These are phyloP conservation scores for Epiblema foenella DNA, from an alignment of 2,888 invertebrate genomes.

Conservation along the genomic window DNA sequence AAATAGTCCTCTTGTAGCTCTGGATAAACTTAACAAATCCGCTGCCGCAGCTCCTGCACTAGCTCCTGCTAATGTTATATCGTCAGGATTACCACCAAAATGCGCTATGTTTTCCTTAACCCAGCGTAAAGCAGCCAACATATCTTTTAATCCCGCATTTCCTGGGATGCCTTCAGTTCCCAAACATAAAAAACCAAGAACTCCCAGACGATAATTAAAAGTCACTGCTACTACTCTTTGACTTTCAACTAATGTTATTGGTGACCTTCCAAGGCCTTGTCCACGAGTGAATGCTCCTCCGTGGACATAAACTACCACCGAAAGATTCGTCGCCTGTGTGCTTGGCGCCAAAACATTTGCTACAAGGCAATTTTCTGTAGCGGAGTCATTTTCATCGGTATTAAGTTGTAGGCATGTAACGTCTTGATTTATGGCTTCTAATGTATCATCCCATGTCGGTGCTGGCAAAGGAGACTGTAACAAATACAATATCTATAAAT, in stretches of 20 bases:
- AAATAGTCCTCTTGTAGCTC: constrained; percentile 13
- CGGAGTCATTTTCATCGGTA: constrained; percentile 28
- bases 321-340: constrained; percentile 10
- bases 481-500: too few relatives aligned
- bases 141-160: constrained; percentile 39
- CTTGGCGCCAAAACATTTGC: constrained; percentile 19
- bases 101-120: constrained; percentile 21
- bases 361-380: too few relatives aligned
- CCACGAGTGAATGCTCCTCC: constrained; percentile 5
- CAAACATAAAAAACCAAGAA: constrained; percentile 42
- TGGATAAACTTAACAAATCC: constrained; percentile 20
- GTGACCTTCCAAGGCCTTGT: background rate
- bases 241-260: constrained; percentile 15
- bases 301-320: constrained; percentile 24
- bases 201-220: constrained; percentile 44
- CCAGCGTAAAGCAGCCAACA: constrained; percentile 25
- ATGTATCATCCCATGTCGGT: too few relatives aligned
- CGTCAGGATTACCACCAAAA: constrained; percentile 31
- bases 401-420: too few relatives aligned
- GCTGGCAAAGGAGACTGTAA: constrained; percentile 8
- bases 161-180: constrained; percentile 44
- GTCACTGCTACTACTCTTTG: constrained; percentile 28
- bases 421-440: too few relatives aligned
- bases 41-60: constrained; percentile 22
- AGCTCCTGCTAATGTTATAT: constrained; percentile 27